Conservation (phyloP, 1,140 invertebrate species). For the Hypothenemus hampei region DNA sequence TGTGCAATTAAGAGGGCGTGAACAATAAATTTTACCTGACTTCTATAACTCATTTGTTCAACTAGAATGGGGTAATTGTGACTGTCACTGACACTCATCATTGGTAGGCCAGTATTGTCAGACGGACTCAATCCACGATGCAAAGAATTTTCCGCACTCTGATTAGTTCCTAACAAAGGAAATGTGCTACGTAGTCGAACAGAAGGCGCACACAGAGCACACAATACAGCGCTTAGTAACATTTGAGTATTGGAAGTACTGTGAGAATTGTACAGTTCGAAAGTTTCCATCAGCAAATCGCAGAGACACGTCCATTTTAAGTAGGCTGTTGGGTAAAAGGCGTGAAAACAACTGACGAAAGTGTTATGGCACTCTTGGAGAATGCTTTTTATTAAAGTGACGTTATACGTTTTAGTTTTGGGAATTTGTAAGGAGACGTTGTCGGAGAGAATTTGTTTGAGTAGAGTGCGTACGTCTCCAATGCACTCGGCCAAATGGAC, state of each 20-base stretch:
- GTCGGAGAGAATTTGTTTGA: slow-evolving; percentile 81
- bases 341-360: slow-evolving; percentile 89
- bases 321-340: slow-evolving; percentile 90
- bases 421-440: slow-evolving; percentile 49
- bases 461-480: slow-evolving; percentile 74
- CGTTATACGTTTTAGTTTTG: slow-evolving; percentile 23
- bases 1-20: background rate
- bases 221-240: slow-evolving; percentile 73
- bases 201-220: slow-evolving; percentile 72
- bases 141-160: slow-evolving; percentile 49
- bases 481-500: slow-evolving; percentile 78
- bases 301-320: slow-evolving; percentile 91
- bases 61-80: slow-evolving; percentile 76
- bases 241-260: slow-evolving; percentile 53
- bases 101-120: slow-evolving; percentile 63
- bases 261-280: slow-evolving; percentile 55
- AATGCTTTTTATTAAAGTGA: slow-evolving; percentile 61
- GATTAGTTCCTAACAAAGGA: slow-evolving; percentile 57
- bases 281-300: slow-evolving; percentile 73
- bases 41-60: slow-evolving; percentile 75
- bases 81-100: slow-evolving; percentile 65
- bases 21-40: slow-evolving; percentile 49
- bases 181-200: slow-evolving; percentile 74
- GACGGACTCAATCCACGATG: slow-evolving; percentile 59
- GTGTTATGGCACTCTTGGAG: slow-evolving; percentile 87